Evolutionary conservation across 2,888 invertebrate genomes (phyloP).

Genomic region (Oscheius onirici): DNA sequence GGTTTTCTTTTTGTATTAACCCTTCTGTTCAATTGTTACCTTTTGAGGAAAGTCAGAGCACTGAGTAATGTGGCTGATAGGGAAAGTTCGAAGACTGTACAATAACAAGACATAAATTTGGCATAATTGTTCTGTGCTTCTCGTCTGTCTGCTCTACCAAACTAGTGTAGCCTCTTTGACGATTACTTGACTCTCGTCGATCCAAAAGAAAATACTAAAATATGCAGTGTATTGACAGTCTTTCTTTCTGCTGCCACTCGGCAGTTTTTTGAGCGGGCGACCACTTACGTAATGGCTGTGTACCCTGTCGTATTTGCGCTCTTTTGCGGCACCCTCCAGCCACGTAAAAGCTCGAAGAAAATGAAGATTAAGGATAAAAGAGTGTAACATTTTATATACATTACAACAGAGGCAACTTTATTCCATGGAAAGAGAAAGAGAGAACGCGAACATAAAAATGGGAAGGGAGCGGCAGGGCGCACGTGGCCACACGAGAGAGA

Average conservation of each 20-base stretch:
- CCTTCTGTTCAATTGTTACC: neutral
- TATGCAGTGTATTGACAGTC: too few relatives aligned
- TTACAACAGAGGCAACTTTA: conserved; percentile 23
- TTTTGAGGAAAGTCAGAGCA: too few relatives aligned
- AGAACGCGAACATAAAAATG: neutral
- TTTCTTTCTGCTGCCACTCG: too few relatives aligned
- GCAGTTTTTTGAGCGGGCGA: too few relatives aligned
- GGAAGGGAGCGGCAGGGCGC: conserved; percentile 3
- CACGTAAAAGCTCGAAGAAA: neutral
- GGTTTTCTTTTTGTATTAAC: neutral
- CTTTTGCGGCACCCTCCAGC: conserved; percentile 10
- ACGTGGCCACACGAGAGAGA: conserved; percentile 7
- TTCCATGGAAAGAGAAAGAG: conserved; percentile 5
- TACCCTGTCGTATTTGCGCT: conserved; percentile 17
- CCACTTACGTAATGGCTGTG: conserved; percentile 10
- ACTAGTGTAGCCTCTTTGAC: too few relatives aligned
- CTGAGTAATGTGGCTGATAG: too few relatives aligned
- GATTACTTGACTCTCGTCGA: too few relatives aligned
- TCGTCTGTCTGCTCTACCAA: too few relatives aligned
- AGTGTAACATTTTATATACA: conserved; percentile 25
- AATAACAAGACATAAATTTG: too few relatives aligned
- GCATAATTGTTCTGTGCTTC: too few relatives aligned
- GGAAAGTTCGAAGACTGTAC: too few relatives aligned
- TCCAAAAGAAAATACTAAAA: too few relatives aligned
- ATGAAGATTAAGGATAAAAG: neutral